Evolutionary conservation across 2,797 vertebrate species (phyloP).

Genomic region (Eupleurogrammus muticus): DNA sequence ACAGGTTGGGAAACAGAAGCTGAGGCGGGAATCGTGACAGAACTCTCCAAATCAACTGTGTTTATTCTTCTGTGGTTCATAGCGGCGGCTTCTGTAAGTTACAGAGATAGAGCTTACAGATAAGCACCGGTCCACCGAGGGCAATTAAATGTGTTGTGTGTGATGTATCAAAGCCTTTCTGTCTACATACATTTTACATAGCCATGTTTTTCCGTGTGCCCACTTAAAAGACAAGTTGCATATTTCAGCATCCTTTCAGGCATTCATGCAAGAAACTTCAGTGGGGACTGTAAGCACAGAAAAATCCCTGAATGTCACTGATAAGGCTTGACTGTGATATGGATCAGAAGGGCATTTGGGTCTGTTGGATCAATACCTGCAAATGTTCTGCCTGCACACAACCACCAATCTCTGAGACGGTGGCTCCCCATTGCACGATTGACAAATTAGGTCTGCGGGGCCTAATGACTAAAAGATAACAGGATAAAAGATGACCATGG

Average conservation of each 20-base stretch:
- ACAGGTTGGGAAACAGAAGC: no score
- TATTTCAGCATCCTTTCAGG: conserved; percentile 47
- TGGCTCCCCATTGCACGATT: conserved; percentile 64
- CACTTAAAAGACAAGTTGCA: conserved; percentile 38
- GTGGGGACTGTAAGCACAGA: conserved; percentile 54
- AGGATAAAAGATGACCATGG: conserved; percentile 58
- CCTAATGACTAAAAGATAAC: conserved; percentile 71
- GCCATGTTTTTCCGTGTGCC: conserved; percentile 16
- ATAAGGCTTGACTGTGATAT: conserved; percentile 82
- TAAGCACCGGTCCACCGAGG: conserved; percentile 9
- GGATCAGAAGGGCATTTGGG: conserved; percentile 79
- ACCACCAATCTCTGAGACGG: conserved; percentile 67
- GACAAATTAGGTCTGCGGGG: conserved; percentile 72
- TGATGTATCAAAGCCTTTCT: conserved; percentile 27
- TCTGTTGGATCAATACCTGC: conserved; percentile 80
- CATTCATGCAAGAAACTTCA: conserved; percentile 59
- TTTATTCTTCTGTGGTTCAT: conserved; percentile 4
- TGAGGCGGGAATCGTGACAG: background rate
- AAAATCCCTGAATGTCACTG: conserved; percentile 80
- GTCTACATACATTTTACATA: conserved; percentile 15
- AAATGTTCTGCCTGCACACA: conserved; percentile 73
- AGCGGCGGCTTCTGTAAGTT: background rate
- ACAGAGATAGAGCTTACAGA: conserved; percentile 11
- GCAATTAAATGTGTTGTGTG: conserved; percentile 29
- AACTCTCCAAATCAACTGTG: background rate